These are phyloP conservation scores for Eristalis intricaria DNA, from an alignment of 2,888 invertebrate genomes.

Conservation along the genomic window DNA sequence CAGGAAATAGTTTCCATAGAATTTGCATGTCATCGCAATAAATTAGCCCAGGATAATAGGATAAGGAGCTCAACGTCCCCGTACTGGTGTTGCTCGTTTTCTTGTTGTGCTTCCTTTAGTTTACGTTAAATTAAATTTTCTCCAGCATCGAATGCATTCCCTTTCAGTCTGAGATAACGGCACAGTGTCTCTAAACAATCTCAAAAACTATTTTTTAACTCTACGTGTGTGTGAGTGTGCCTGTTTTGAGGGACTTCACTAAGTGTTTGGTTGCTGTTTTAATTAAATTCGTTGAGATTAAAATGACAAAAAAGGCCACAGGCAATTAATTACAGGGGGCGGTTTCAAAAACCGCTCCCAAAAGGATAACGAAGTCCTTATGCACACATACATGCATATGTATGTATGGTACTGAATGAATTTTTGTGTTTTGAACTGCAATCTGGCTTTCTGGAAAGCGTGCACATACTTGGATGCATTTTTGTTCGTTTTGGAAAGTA, in stretches of 20 bases:
- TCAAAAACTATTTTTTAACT: conserved; percentile 48
- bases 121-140: conserved; percentile 51
- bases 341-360: conserved; percentile 12
- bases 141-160: conserved; percentile 34
- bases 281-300: conserved; percentile 64
- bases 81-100: background rate
- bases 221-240: background rate
- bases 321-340: conserved; percentile 63
- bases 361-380: conserved; percentile 15
- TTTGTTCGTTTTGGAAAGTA: background rate
- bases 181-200: conserved; percentile 47
- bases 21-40: conserved; percentile 65
- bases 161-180: conserved; percentile 21
- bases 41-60: conserved; percentile 58
- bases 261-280: conserved; percentile 58
- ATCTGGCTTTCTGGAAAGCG: background rate
- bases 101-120: conserved; percentile 18
- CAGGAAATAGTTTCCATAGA: conserved; percentile 58
- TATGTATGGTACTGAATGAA: background rate
- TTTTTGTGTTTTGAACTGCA: conserved; percentile 48
- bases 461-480: background rate
- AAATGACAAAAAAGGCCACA: conserved; percentile 52
- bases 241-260: conserved; percentile 6
- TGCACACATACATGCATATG: background rate
- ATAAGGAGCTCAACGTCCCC: conserved; percentile 28